Evolutionary conservation across 2,113 vertebrate species (phyloP), one percentile per base, ranked within the genome.

Genomic region (Platanista minor): DNA sequence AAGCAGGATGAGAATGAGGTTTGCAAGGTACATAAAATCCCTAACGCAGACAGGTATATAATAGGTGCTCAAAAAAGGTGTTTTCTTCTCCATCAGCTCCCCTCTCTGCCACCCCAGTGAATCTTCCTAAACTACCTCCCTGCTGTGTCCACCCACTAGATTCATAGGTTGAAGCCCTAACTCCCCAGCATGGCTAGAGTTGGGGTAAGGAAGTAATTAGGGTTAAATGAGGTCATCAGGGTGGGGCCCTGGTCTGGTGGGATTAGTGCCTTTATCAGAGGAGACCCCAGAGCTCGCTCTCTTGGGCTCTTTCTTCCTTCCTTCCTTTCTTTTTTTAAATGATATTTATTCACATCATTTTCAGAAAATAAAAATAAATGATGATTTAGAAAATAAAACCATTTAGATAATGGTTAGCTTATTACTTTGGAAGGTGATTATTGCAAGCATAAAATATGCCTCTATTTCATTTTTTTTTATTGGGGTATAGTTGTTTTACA

Each of bases 371-470:
- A 57, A 80, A 8, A 80, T 54, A 36, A 36, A 27, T 57, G 27
- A 64, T 64, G n/a, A 57, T 57, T 57, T 80, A 36, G 21, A 80
- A 80, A 39, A 57, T 36, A 80, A 57, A 80, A 27, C 4, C 49
- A 52, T 52, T 46, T 77, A 25, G 23, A 36, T 78, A 80, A 36
- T 15, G 49, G 11, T 80, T 80, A 36, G 21, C 36, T 91, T n/a
- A 78, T 4, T 62, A 14, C 33, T 83, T 1, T 93, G 11, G n/a
- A 95, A 96, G 75, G 91, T 91, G 41, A 95, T 43, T 10, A 25
- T 82, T 52, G 4, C 75, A 93, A 61, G 74, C 85, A 98, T 72
- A 75, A 43, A 88, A 66, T 88, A 87, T 87, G 57, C 66, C 88
- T 84, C 71, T 12, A 89, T 71, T 8, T 90, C 54, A 4, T 61